Base-by-base conservation (phyloP, 2,888 invertebrate species). In the Scaptomyza parva region DNA sequence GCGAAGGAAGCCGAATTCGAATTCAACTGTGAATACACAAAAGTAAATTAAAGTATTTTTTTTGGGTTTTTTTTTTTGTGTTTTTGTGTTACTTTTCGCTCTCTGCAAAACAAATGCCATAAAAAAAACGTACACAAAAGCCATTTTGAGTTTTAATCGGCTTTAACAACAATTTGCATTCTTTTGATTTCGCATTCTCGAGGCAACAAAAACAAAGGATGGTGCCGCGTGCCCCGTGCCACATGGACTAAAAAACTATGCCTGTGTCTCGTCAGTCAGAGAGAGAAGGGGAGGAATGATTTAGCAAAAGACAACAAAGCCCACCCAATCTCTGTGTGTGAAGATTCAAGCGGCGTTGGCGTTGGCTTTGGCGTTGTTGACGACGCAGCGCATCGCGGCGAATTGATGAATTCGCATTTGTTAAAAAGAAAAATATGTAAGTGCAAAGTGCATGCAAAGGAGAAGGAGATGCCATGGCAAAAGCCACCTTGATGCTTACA, bases 91-190 rank as follows among this genome's bases (percentile, higher is more conserved):
- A n/a, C n/a, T n/a, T n/a, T n/a, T n/a, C n/a, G n/a, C n/a, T n/a
- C n/a, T n/a, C n/a, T n/a, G n/a, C n/a, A n/a, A n/a, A n/a, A n/a
- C 53, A 33, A 48, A 47, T 57, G 44, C 58, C 75, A 78, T 69
- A 73, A 78, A 76, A 35, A 68, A n/a, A n/a, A n/a, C n/a, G n/a
- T 77, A 75, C 73, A 77, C 77, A 72, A 68, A 73, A 77, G n/a
- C 69, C 75, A 69, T 70, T 76, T 78, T 76, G 75, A 61, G 75
- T 75, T 78, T 78, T 35, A 76, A 76, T 76, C 75, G 78, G 70
- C 74, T 76, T 78, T 70, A 57, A 57, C 53, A 70, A 70, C 78
- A 74, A 76, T 76, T 76, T 76, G 75, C 75, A 78, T 78, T 74
- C 78, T 78, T 78, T 70, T 62, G 75, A 74, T 78, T 74, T 78